Base-by-base conservation (phyloP, 2,888 invertebrate genomes). In the Bombylius discolor region DNA sequence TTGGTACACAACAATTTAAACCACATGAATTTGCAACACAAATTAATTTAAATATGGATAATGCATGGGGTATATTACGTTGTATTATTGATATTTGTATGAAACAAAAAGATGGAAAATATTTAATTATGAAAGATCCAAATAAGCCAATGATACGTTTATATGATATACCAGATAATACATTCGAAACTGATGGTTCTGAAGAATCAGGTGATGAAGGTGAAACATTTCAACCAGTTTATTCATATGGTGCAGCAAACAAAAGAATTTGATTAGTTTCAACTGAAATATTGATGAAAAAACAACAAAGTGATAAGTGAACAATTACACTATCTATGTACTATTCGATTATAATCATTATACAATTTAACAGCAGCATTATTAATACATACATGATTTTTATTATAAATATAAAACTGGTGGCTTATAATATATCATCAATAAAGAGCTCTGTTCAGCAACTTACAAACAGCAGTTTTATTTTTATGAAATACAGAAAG, bases 11-110 rank as follows among this genome's bases (percentile, higher is more conserved):
- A 74, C 97, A 97, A 76, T 98, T 96, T 77, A 96, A 95, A 72
- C 99, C 99, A 12, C 87, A 88, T 69, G 98, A 99, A 78, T 99
- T 99, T 75, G 98, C 98, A 12, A 92, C 91, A 9, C 98, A 99
- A 76, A 99, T 99, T 70, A 97, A 96, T 76, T 77, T 99, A 67
- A 97, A 95, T 70, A 95, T 99, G 96, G 99, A 99, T 74, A 99
- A 99, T 76, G 96, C 94, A 4, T 99, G 99, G 99, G 99, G 96
- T 61, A 91, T 99, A 58, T 78, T 99, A 59, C 83, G 98, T 14
- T 98, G 96, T 74, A 93, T 99, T 67, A 88, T 99, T 64, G 98
- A 99, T 67, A 88, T 94, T 61, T 91, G 95, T 67, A 91, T 95
- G 89, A 94, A 94, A 74, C 91, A 96, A 73, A 89, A 93, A 68